Evolutionary conservation across 53 echinoderm and acorn worm species (phyloP), one percentile per base, ranked within the genome.

Genomic region (Temnopleurus reevesii): DNA sequence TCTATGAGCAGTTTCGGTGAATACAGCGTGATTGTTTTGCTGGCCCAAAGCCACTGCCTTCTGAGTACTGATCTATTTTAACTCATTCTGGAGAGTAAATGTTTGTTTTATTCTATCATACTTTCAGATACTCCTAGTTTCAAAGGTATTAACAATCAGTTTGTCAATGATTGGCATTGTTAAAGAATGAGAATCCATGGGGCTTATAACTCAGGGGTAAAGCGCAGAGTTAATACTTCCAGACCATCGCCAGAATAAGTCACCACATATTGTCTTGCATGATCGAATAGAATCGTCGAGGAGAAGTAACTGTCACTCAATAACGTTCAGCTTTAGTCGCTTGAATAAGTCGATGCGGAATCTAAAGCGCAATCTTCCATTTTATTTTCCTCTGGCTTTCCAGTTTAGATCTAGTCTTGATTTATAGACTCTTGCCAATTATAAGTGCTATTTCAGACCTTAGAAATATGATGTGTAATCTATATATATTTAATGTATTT

Each of bases 301-400:
- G 71, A 71, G 23, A 71, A 71, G 41, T n/a, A 71, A 41, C 38
- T 71, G 71, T 71, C 71, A 71, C 71, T 71, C 41, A 71, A 41
- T 71, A 41, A 71, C 21, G 34, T 71, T 71, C 36, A 71, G 9
- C 41, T 71, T n/a, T 71, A 38, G n/a, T 71, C 41, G 0, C 71
- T 71, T 3, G 41, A 71, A 71, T 41, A 2, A 31, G 71, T 71
- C 63, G 33, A 63, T 71, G 71, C 41, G 41, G 71, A 38, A 71
- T 71, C 21, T 12, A 71, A 71, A 71, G n/a, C 21, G 8, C 71
- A 71, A 41, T 41, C 21, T n/a, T 71, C 21, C 19, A 19, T 41
- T 36, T n/a, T 71, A 36, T 8, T 71, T 60, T 29, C 2, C 56
- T 12, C 5, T 10, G 23, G 4, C 47, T 17, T 61, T 31, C 33